Evolutionary conservation across 1,140 invertebrate genomes (phyloP), one percentile per base, ranked within the genome.

Genomic region (Callitettix versicolor): DNA sequence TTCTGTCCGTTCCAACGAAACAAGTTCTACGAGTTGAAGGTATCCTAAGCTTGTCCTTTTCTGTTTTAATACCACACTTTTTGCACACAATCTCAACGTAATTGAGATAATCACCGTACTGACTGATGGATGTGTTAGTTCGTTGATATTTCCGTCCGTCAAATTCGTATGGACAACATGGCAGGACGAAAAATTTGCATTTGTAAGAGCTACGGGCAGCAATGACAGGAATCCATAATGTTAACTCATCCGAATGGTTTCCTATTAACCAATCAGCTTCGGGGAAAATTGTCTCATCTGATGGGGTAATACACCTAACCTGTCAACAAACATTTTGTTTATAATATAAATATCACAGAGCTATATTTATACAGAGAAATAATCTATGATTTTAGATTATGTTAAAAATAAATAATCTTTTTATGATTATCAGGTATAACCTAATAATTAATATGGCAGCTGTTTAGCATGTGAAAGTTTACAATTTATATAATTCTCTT

Each of bases 161-260:
- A 66, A 98, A 95, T 66, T 96, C 90, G 69, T 81, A 94, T 0
- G 86, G 78, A 71, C 95, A 99, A 68, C 95, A 99, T 0, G 95
- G 95, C 18, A 99, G 69, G 5, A 99, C 70, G 70, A 98, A 97
- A 64, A 86, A 94, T 43, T 80, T 82, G 56, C 83, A 82, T 49
- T 75, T 70, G 57, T 76, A 74, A 3, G 82, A 78, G 69, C 78
- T 80, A 55, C 78, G 79, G 0, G 88, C 80, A 34, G 94, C 86
- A 54, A 98, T 84, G 1, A 98, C 83, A 33, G 95, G 94, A 62
- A 99, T 85, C 95, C 95, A 99, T 5, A 95, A 94, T 24, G 95
- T 97, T 5, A 99, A 70, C 68, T 98, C 95, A 76, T 98, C 96
- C 38, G 93, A 95, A 75, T 99, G 96, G 76, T 99, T 99, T 40